phyloP scores from a whole-genome alignment of 2,113 vertebrate species.

The Rafetus swinhoei region DNA sequence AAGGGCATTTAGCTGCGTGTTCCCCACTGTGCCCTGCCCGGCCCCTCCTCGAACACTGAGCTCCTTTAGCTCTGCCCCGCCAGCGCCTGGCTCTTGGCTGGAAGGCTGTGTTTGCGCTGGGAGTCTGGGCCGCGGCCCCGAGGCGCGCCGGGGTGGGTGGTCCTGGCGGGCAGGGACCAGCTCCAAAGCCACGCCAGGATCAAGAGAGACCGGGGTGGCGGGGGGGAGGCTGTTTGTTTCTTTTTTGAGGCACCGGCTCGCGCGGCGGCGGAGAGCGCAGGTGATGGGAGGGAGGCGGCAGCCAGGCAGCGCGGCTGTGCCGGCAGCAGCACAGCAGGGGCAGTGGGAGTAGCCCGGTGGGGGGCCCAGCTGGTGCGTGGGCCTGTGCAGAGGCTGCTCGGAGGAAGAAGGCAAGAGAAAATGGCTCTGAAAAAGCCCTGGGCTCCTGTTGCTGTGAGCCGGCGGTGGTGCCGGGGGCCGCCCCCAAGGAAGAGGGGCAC shows the following conservation, averaged over 20 bases:
- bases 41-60: background rate
- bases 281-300: constrained; percentile 33
- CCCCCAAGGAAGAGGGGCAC: background rate
- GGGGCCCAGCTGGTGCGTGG: constrained; percentile 69
- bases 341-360: constrained; percentile 34
- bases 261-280: background rate
- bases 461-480: background rate
- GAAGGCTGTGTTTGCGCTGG: background rate
- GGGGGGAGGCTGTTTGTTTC: background rate
- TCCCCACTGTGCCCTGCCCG: background rate
- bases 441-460: rapidly evolving
- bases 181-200: background rate
- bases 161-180: background rate
- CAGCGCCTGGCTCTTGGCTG: background rate
- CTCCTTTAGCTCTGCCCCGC: background rate
- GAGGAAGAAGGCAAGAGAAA: constrained; percentile 17
- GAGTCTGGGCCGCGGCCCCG: background rate
- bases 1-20: background rate
- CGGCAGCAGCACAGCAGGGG: constrained; percentile 35
- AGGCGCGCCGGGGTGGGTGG: background rate
- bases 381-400: constrained; percentile 4
- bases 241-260: rapidly evolving
- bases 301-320: constrained; percentile 26
- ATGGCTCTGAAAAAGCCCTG: rapidly evolving
- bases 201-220: rapidly evolving